Evolutionary conservation across 2,888 invertebrate genomes (phyloP).

Genomic region (Oscheius sp.): DNA sequence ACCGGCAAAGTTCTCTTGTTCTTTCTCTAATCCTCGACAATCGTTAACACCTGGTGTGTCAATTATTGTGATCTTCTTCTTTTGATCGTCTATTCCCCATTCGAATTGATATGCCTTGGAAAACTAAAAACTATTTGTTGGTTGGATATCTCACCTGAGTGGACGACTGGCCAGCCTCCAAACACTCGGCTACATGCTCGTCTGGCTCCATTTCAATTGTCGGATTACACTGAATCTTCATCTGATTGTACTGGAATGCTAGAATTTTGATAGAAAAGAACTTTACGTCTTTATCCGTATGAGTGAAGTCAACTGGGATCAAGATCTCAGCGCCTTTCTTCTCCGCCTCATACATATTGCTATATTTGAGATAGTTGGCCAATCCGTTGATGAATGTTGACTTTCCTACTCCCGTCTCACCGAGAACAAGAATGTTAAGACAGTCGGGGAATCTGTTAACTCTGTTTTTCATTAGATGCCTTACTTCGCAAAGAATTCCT

Average conservation of each 20-base stretch:
- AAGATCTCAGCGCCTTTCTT: neutral
- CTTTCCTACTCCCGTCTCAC: slow-evolving; percentile 12
- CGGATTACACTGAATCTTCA: slow-evolving; percentile 8
- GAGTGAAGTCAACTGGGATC: neutral
- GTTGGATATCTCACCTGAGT: too few species aligned
- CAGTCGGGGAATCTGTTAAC: neutral
- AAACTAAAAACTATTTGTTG: too few species aligned
- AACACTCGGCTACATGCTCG: slow-evolving; percentile 3
- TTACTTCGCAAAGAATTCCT: neutral
- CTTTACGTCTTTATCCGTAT: neutral
- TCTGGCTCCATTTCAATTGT: slow-evolving; percentile 13
- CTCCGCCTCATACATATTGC: neutral
- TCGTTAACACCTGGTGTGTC: slow-evolving; percentile 27
- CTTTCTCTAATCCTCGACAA: slow-evolving; percentile 10
- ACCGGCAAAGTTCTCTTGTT: slow-evolving; percentile 14
- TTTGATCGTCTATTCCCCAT: neutral
- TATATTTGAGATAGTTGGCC: neutral
- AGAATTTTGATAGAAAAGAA: neutral
- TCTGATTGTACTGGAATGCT: slow-evolving; percentile 6
- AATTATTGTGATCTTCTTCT: slow-evolving; percentile 18
- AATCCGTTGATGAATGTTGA: neutral
- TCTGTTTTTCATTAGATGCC: neutral
- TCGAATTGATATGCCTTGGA: slow-evolving; percentile 12
- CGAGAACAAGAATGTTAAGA: slow-evolving; percentile 11
- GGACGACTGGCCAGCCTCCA: slow-evolving; percentile 5